A percentile compares a stretch with the other conserved stretches of the same genome.
phyloP scores from a whole-genome alignment of 1,140 invertebrate genomes.

The Drosophila pandora region DNA sequence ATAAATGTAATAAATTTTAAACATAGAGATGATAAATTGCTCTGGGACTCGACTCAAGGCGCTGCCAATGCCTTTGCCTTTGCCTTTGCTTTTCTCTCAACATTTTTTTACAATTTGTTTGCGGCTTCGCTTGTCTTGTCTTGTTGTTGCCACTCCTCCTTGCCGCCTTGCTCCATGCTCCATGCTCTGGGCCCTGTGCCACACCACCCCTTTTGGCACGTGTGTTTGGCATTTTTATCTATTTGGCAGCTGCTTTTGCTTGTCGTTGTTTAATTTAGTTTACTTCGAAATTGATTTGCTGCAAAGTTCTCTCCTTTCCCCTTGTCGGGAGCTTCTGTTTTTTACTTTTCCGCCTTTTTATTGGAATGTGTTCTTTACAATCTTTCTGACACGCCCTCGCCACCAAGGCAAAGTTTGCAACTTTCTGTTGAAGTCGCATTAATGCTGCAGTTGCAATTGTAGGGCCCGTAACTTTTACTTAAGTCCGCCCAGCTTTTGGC shows the following conservation, averaged over 20 bases:
- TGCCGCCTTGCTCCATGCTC: neutral
- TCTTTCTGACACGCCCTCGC: conserved; percentile 42
- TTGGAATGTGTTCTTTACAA: conserved; percentile 8
- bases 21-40: conserved; percentile 82
- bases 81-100: conserved; percentile 11
- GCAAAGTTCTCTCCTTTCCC: conserved; percentile 13
- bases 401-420: conserved; percentile 33
- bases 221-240: conserved; percentile 71
- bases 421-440: conserved; percentile 51
- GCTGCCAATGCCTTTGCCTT: conserved; percentile 53
- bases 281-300: conserved; percentile 67
- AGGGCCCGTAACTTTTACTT: conserved; percentile 33
- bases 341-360: neutral
- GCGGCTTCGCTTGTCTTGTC: conserved; percentile 62
- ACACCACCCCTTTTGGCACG: conserved; percentile 22
- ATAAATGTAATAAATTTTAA: conserved; percentile 83
- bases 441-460: conserved; percentile 45
- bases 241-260: conserved; percentile 66
- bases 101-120: conserved; percentile 81
- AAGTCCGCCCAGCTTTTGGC: conserved; percentile 44
- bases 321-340: neutral
- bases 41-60: conserved; percentile 70
- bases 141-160: neutral
- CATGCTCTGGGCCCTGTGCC: neutral
- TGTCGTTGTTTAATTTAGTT: conserved; percentile 68